phyloP scores from a whole-genome alignment of 1,140 invertebrate species.

The Caenorhabditis inopinata region DNA sequence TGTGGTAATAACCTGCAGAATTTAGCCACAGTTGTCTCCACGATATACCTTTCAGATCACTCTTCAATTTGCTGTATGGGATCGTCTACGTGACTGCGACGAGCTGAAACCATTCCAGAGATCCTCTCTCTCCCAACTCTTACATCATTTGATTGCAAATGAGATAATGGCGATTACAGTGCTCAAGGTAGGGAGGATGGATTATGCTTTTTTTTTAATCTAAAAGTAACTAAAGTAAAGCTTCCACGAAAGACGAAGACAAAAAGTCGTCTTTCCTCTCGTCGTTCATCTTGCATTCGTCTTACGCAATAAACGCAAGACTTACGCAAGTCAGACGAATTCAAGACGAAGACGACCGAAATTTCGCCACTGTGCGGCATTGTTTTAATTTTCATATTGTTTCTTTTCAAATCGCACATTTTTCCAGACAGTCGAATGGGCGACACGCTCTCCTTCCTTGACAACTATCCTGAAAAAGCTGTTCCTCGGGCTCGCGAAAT shows the following conservation, averaged over 20 bases:
- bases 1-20: conserved; percentile 71
- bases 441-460: conserved; percentile 2
- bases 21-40: background rate
- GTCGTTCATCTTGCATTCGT: too few relatives aligned
- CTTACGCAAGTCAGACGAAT: too few relatives aligned
- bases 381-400: conserved; percentile 45
- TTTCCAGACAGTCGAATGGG: conserved; percentile 54
- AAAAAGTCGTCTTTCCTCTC: too few relatives aligned
- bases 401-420: background rate
- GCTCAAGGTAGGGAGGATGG: conserved; percentile 74
- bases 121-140: conserved; percentile 78
- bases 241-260: too few relatives aligned
- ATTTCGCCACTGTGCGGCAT: too few relatives aligned
- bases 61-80: conserved; percentile 85
- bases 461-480: conserved; percentile 21
- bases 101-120: conserved; percentile 72
- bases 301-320: too few relatives aligned
- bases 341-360: too few relatives aligned
- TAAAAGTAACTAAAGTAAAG: too few relatives aligned
- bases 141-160: conserved; percentile 79
- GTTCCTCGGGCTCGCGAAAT: conserved; percentile 22
- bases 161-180: conserved; percentile 79
- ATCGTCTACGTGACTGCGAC: conserved; percentile 81
- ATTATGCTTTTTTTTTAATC: too few relatives aligned
- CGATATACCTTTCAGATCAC: conserved; percentile 74